Evolutionary conservation across 2,797 vertebrate genomes (phyloP).

Genomic region (Phaenicophaeus curvirostris): DNA sequence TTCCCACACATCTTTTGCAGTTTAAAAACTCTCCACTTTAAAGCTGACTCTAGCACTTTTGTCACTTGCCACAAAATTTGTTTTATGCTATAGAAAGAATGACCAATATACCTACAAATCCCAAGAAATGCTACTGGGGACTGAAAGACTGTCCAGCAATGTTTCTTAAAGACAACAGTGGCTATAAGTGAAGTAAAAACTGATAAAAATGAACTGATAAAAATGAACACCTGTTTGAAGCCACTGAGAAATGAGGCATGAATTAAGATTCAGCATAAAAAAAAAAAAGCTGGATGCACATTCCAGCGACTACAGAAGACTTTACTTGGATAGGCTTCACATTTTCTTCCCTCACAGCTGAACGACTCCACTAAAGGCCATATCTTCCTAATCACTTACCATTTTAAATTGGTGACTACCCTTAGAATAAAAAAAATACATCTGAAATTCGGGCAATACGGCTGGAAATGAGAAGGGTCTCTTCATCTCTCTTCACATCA

Average conservation of each 20-base stretch:
- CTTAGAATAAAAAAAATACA: background rate
- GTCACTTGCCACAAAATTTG: background rate
- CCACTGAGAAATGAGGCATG: background rate
- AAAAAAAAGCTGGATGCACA: background rate
- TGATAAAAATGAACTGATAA: background rate
- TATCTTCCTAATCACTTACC: background rate
- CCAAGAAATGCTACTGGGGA: background rate
- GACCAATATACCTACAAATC: background rate
- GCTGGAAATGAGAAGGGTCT: background rate
- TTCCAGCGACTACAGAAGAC: background rate
- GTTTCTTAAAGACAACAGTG: background rate
- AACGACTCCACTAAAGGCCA: background rate
- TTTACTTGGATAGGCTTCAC: background rate
- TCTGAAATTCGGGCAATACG: background rate
- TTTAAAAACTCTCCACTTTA: background rate
- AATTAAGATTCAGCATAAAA: background rate
- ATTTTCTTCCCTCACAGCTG: background rate
- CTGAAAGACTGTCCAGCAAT: background rate
- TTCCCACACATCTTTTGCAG: background rate
- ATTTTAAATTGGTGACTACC: background rate
- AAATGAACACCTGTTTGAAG: background rate
- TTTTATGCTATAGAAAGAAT: background rate
- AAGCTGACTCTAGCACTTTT: background rate
- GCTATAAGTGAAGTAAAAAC: background rate
- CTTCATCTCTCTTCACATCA: background rate